phyloP scores from a whole-genome alignment of 2,113 vertebrate genomes.

The Aphyosemion australe region DNA sequence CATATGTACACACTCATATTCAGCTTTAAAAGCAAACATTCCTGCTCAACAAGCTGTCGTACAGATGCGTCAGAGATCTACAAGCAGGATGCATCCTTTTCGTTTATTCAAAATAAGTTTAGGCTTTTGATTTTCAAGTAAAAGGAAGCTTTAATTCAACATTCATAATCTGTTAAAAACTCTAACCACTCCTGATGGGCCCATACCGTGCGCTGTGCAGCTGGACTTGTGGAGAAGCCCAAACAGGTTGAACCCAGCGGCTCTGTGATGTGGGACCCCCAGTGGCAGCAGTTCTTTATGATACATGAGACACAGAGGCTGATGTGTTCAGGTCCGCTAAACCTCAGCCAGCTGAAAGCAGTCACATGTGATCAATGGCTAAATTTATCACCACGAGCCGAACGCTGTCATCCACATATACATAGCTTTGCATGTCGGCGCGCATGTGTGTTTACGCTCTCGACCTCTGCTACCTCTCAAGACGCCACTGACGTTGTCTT shows the following conservation, averaged over 20 bases:
- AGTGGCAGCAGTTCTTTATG: not conserved
- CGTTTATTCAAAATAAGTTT: not conserved
- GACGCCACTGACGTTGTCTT: slow-evolving; percentile 64
- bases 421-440: not conserved
- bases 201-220: too few relatives aligned
- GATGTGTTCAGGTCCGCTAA: slow-evolving; percentile 44
- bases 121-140: too few relatives aligned
- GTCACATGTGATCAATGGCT: slow-evolving; percentile 66
- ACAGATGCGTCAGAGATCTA: slow-evolving; percentile 12
- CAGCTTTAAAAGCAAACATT: not conserved
- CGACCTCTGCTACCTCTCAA: slow-evolving; percentile 51
- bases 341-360: slow-evolving; percentile 58
- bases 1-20: slow-evolving; percentile 20
- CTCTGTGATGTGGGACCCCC: not conserved
- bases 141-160: too few relatives aligned
- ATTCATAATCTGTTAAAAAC: not conserved
- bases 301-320: slow-evolving; percentile 33
- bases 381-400: slow-evolving; percentile 58
- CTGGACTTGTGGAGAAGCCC: too few relatives aligned
- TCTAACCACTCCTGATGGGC: not conserved
- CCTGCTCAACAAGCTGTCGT: not conserved
- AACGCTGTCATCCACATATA: slow-evolving; percentile 28
- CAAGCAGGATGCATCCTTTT: slow-evolving; percentile 3
- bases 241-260: not conserved
- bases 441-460: slow-evolving; percentile 7